Conservation (phyloP, 1,140 invertebrate genomes). For the Sitophilus oryzae region DNA sequence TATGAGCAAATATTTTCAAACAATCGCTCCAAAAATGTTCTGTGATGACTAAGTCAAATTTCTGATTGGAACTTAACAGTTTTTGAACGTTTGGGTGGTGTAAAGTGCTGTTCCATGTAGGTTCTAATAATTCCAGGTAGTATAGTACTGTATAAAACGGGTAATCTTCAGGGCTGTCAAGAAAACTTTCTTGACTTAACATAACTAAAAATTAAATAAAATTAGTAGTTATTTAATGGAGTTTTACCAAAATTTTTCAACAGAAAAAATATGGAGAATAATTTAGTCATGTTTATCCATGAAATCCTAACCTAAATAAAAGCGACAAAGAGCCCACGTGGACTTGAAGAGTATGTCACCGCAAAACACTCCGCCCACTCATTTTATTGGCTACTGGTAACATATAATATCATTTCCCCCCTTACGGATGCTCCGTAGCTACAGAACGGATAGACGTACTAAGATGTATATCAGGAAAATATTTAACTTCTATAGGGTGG, state of each 20-base stretch:
- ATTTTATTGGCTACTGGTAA: too few relatives aligned
- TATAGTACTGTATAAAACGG: not conserved
- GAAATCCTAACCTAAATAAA: too few relatives aligned
- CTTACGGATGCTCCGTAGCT: too few relatives aligned
- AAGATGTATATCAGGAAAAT: too few relatives aligned
- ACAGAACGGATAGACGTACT: too few relatives aligned
- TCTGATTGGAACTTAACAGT: constrained; percentile 33
- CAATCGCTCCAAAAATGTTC: constrained; percentile 47
- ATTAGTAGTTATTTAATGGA: not conserved
- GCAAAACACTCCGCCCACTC: too few relatives aligned
- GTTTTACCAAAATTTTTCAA: constrained; percentile 1
- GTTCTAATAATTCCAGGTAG: not conserved
- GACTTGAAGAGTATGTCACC: too few relatives aligned
- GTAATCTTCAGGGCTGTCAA: not conserved
- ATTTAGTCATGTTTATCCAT: too few relatives aligned
- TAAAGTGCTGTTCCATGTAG: not conserved
- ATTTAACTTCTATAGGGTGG: too few relatives aligned
- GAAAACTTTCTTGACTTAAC: not conserved
- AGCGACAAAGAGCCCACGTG: too few relatives aligned
- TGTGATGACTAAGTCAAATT: constrained; percentile 46
- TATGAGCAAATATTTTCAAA: constrained; percentile 38
- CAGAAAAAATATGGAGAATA: too few relatives aligned
- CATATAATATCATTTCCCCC: too few relatives aligned
- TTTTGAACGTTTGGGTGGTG: constrained; percentile 21
- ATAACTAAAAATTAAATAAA: not conserved